Base-by-base conservation (phyloP, 2,113 vertebrate species). In the Anolis sagrei region DNA sequence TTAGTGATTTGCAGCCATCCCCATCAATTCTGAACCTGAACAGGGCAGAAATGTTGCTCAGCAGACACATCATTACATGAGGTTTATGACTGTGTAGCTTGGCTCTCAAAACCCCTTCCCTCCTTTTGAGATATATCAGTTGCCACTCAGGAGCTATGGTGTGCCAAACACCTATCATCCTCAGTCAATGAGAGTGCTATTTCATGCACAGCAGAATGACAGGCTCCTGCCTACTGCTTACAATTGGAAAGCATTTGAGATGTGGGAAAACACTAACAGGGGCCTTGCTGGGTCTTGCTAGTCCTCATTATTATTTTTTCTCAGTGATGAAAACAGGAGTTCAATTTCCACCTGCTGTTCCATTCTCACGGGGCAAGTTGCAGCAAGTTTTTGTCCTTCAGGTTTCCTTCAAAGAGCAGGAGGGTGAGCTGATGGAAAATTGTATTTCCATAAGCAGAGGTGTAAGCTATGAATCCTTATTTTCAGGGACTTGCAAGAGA, bases 281-380 rank as follows among this genome's bases (percentile, higher is more conserved):
- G 25, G 36, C 32, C 68, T 39, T 34, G 79, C 25, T 64, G 25
- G 29, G 29, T 48, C 44, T 75, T n/a, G 79, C 70, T 29, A 7
- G 18, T 23, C 7, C 29, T 27, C 19, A 4, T 58, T 14, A 58
- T 58, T 58, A 44, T 58, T 58, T 58, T 14, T n/a, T 16, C n/a
- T 7, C 18, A 23, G 23, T 44, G 2, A 36, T 19, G 29, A 66
- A 76, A 76, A 76, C 5, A 66, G 73, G 72, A 49, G 27, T 64
- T 76, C 73, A 83, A 23, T 83, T 76, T 72, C 82, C 73, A 64
- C 73, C 82, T 83, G 73, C 72, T 39, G 58, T 75, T 75, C 25
- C 51, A n/a, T 83, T 75, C 70, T 83, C 82, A 76, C 74, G 54
- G 58, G 72, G 29, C 54, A 66, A 44, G 72, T 39, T n/a, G 72